Evolutionary conservation across 2,113 vertebrate genomes (phyloP), one percentile per base, ranked within the genome.

Genomic region (Murina feae): DNA sequence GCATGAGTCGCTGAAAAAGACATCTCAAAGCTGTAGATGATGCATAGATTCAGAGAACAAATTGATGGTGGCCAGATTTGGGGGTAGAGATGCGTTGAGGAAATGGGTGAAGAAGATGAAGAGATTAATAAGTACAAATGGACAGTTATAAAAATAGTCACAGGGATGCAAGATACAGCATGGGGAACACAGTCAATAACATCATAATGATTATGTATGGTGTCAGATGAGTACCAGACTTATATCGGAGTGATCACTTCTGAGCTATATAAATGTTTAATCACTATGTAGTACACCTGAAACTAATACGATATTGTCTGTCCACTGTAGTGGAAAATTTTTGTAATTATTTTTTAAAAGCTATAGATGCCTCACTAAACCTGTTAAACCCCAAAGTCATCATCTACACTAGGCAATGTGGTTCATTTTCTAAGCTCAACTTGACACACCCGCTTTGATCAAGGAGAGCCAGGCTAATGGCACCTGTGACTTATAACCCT

Each of bases 401-500:
- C 83, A 91, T 86, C 75, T n/a, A 79, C 28, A 84, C 6, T 14
- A 83, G 49, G 69, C 23, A 51, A 68, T 25, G 86, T 72, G 83
- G 74, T 32, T 92, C 49, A n/a, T 39, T 95, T 69, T 65, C 89
- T 53, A 88, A 95, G 78, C 44, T n/a, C n/a, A 75, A 44, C 12
- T 11, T 75, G 88, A 94, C 79, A 91, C 10, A 68, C 30, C 81
- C n/a, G n/a, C n/a, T 86, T 96, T 89, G 32, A 89, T 94, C 91
- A 89, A 91, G 49, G 75, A 86, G 39, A 96, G 72, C 30, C 58
- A 60, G 71, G 79, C 30, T 95, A 87, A 93, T 82, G 72, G 35
- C 42, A 16, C 71, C 39, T 76, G 12, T 65, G 53, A 94, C 89
- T 80, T 69, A 49, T 81, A 69, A 13, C 28, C 14, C 65, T 92